phyloP scores from a whole-genome alignment of 1,140 invertebrate genomes.

The Sarcophaga peregrina region DNA sequence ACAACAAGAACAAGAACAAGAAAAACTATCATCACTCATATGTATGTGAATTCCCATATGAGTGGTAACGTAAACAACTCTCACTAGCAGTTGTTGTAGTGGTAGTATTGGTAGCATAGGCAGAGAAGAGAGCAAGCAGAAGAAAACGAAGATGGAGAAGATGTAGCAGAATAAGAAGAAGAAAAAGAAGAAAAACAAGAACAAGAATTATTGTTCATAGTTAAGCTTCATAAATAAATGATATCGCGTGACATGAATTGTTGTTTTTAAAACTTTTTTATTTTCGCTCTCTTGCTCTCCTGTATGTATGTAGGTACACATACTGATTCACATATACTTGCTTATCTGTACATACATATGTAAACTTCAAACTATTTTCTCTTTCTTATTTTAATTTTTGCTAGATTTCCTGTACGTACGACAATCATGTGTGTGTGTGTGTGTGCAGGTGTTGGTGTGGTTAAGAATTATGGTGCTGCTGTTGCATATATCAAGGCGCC shows the following conservation, averaged over 20 bases:
- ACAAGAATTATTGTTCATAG: slow-evolving; percentile 34
- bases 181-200: neutral
- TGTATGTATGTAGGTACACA: too few relatives aligned
- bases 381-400: neutral
- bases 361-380: slow-evolving; percentile 17
- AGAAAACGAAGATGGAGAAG: too few relatives aligned
- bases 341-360: too few relatives aligned
- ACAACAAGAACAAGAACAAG: too few relatives aligned
- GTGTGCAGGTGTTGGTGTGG: neutral
- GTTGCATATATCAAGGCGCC: slow-evolving; percentile 29
- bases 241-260: slow-evolving; percentile 35
- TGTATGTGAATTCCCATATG: too few relatives aligned
- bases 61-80: too few relatives aligned
- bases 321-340: too few relatives aligned
- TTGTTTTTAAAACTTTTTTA: too few relatives aligned
- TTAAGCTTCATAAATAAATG: slow-evolving; percentile 40
- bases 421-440: slow-evolving; percentile 12
- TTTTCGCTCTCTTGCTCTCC: neutral
- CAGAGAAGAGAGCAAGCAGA: too few relatives aligned
- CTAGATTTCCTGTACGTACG: neutral
- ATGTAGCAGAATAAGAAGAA: neutral
- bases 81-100: too few relatives aligned
- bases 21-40: too few relatives aligned
- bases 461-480: neutral
- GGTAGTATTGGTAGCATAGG: too few relatives aligned